These are phyloP conservation scores for Babyrousa celebensis DNA, from an alignment of 2,797 vertebrate species.

Conservation along the genomic window DNA sequence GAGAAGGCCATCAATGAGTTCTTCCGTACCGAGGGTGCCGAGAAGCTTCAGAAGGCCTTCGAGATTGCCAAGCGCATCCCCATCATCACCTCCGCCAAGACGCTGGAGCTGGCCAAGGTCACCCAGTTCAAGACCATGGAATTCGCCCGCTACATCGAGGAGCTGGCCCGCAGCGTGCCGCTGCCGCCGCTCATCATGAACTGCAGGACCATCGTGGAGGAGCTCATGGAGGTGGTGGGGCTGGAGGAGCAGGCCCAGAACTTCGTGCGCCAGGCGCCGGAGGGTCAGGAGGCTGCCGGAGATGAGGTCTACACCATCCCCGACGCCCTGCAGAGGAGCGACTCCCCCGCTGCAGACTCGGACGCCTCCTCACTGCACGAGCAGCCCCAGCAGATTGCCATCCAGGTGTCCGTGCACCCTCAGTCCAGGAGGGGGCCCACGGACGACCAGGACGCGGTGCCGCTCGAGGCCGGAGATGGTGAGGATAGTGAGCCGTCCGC, in stretches of 20 bases:
- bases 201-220: slow-evolving; percentile 99
- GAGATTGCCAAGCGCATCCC: slow-evolving; percentile 99
- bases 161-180: slow-evolving; percentile 98
- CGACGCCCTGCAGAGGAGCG: slow-evolving; percentile 94
- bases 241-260: slow-evolving; percentile 98
- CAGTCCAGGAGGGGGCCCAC: slow-evolving; percentile 91
- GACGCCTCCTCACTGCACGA: slow-evolving; percentile 97
- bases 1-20: slow-evolving; percentile 99
- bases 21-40: slow-evolving; percentile 98
- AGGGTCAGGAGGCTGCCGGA: slow-evolving; percentile 91
- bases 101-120: slow-evolving; percentile 99
- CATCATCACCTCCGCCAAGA: slow-evolving; percentile 99
- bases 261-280: slow-evolving; percentile 95
- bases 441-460: slow-evolving; percentile 90
- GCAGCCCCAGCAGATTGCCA: slow-evolving; percentile 97
- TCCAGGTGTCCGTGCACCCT: slow-evolving; percentile 97
- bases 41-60: slow-evolving; percentile 99
- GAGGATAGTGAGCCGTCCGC: slow-evolving; percentile 83
- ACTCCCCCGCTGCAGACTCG: slow-evolving; percentile 95
- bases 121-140: slow-evolving; percentile 99
- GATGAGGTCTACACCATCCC: slow-evolving; percentile 96
- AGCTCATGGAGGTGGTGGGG: slow-evolving; percentile 98
- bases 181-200: slow-evolving; percentile 99
- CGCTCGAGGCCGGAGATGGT: slow-evolving; percentile 87
- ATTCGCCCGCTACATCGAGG: slow-evolving; percentile 98